Evolutionary conservation across 2,797 vertebrate genomes (phyloP).

Genomic region (Sebastes melanostomus): DNA sequence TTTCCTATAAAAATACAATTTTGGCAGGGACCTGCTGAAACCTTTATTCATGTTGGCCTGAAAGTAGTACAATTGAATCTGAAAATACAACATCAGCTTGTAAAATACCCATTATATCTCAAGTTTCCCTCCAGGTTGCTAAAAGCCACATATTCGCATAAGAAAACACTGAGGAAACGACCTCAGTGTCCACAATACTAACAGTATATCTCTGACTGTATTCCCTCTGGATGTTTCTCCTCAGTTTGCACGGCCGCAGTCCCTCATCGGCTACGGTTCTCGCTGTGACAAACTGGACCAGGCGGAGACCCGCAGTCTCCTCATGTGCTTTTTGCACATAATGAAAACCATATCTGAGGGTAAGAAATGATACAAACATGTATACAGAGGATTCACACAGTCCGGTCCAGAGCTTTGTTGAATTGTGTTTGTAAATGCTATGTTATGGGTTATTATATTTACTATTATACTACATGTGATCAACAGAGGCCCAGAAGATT

Average conservation of each 20-base stretch:
- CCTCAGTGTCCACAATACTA: neutral
- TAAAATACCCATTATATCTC: neutral
- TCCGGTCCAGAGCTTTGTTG: neutral
- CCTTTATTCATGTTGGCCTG: neutral
- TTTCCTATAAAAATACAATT: neutral
- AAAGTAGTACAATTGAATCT: neutral
- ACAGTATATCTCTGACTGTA: neutral
- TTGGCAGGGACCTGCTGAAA: neutral
- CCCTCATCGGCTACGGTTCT: constrained; percentile 94
- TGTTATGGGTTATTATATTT: neutral
- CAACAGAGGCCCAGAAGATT: neutral
- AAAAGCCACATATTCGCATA: neutral
- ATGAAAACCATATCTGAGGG: constrained; percentile 99
- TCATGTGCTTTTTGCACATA: constrained; percentile 98
- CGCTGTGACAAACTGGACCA: constrained; percentile 99
- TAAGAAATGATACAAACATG: constrained; percentile 54
- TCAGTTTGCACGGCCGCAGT: constrained; percentile 93
- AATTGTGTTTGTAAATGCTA: neutral
- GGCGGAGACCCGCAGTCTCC: constrained; percentile 94
- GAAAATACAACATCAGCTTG: neutral
- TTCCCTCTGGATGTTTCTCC: constrained; percentile 34
- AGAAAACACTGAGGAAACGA: neutral
- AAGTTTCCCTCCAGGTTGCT: neutral
- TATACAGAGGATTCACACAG: neutral
- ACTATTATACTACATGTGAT: neutral